Base-by-base conservation (phyloP, 1,140 invertebrate species). In the Drosophila tsacasi region DNA sequence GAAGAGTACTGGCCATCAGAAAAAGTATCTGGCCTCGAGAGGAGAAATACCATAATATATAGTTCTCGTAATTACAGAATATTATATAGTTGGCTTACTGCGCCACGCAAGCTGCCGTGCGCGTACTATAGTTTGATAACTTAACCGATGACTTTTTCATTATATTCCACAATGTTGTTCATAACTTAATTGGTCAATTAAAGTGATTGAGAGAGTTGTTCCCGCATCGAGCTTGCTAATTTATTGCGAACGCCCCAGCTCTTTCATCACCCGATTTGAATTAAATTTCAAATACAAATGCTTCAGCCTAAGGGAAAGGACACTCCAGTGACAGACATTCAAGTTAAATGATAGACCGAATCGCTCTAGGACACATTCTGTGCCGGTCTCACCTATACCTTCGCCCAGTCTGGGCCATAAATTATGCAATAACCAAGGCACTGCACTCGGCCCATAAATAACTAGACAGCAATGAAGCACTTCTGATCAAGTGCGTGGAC, bases 51-150 rank as follows among this genome's bases (percentile, higher is more conserved):
- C n/a, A n/a, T n/a, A n/a, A n/a, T n/a, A n/a, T n/a, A 64, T 23
- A 50, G 25, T 66, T 66, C 25, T 17, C 37, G 19, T 58, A 72
- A 49, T 37, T 69, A 57, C 57, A 57, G 19, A 71, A 39, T 57
- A 72, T 50, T 46, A 69, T 52, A 54, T 67, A 62, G 25, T 61
- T 30, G 19, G n/a, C 35, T 50, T 69, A 55, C 32, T 66, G 27
- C 32, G 58, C 37, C 75, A 76, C 63, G 75, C 73, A 49, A 77
- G 19, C 64, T 68, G 39, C 44, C 75, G 49, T 68, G 75, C 13
- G 27, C 17, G 42, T 27, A 67, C 25, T 52, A 15, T 30, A 30
- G 30, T 30, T 30, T 30, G 3, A 30, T 30, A 30, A 30, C 9
- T 55, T 8, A 69, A 47, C 32, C 9, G 10, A 62, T 62, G 37